Conservation (phyloP, 2,797 vertebrate species). For the Amblyopsis hoosieri region DNA sequence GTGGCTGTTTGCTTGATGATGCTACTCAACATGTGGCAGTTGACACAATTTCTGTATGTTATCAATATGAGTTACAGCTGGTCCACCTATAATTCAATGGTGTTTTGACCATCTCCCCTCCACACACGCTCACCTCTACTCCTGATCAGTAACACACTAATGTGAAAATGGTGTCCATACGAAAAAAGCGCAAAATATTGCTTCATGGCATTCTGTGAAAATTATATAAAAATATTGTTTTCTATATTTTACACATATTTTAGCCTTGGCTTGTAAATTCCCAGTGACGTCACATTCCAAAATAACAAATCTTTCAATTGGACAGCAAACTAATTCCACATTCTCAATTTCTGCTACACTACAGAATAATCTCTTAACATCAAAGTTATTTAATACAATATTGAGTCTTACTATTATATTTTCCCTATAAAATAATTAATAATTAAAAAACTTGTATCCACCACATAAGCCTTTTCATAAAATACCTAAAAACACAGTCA, state of each 20-base stretch:
- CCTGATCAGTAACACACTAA: constrained; percentile 54
- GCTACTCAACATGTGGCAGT: no score
- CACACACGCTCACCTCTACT: constrained; percentile 22
- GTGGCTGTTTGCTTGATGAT: no score
- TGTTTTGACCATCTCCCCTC: constrained; percentile 34
- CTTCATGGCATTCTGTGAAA: constrained; percentile 80
- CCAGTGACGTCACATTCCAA: constrained; percentile 68
- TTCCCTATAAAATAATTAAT: no score
- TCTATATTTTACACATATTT: constrained; percentile 74
- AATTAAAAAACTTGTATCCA: no score
- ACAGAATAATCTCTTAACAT: no score
- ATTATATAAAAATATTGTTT: constrained; percentile 84
- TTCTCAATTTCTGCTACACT: constrained; percentile 41
- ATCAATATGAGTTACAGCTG: constrained; percentile 2
- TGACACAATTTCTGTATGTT: no score
- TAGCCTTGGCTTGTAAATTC: constrained; percentile 80
- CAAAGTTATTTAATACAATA: no score
- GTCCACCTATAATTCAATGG: constrained; percentile 40
- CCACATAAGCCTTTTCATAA: no score
- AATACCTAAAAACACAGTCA: no score
- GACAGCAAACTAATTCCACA: constrained; percentile 56
- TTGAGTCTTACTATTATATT: no score
- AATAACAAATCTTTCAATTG: constrained; percentile 45
- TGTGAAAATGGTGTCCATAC: constrained; percentile 74
- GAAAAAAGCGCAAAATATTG: constrained; percentile 78